These are phyloP conservation scores for Cynopterus brachyotis DNA, from an alignment of 2,113 vertebrate genomes.

Conservation along the genomic window DNA sequence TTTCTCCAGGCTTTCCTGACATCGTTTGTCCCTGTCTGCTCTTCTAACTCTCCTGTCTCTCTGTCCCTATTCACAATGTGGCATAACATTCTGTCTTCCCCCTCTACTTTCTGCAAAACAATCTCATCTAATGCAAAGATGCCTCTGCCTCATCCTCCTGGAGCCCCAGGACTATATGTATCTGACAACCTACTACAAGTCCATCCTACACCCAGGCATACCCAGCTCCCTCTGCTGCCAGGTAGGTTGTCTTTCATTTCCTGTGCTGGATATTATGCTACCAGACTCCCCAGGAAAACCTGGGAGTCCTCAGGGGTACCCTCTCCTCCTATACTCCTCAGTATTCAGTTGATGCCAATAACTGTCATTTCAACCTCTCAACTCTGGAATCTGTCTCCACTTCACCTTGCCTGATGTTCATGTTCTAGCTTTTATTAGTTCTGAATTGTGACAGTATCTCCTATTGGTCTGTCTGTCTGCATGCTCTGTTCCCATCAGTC, in stretches of 20 bases:
- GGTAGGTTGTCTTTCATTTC: background rate
- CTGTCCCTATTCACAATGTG: background rate
- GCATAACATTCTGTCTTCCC: background rate
- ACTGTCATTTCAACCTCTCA: background rate
- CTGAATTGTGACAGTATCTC: background rate
- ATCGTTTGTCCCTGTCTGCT: background rate
- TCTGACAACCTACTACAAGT: accelerated
- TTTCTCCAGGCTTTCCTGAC: background rate
- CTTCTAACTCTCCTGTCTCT: background rate
- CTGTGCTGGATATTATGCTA: background rate
- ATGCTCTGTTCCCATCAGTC: background rate
- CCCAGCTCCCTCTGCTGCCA: background rate
- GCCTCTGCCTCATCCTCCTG: background rate
- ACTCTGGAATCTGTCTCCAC: background rate
- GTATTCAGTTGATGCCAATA: too few species aligned
- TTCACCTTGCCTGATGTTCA: too few species aligned
- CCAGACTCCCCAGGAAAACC: background rate
- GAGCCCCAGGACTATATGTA: background rate
- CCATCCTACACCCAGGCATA: background rate
- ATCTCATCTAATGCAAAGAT: background rate
- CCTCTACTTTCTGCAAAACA: accelerated
- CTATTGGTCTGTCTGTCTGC: background rate
- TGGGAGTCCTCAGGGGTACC: background rate
- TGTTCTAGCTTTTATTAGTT: background rate
- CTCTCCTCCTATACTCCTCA: too few species aligned